These are phyloP conservation scores for Chloromyia formosa DNA, from an alignment of 2,888 invertebrate genomes.

Conservation along the genomic window DNA sequence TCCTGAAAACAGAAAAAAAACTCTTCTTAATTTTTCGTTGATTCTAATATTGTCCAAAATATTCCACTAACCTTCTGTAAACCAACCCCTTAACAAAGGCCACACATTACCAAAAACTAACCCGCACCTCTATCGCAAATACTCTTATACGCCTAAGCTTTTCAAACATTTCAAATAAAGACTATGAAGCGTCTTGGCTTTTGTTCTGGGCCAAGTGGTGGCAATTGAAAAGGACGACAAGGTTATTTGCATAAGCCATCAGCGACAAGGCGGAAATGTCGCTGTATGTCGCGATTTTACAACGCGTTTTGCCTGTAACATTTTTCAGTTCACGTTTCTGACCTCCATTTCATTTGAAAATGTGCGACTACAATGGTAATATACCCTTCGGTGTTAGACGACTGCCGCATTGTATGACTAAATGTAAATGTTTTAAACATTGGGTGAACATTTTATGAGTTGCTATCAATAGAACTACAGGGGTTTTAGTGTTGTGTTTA, in stretches of 20 bases:
- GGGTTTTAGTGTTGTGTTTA: too few species aligned
- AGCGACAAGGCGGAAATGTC: conserved; percentile 19
- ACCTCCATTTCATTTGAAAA: conserved; percentile 14
- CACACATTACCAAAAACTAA: too few species aligned
- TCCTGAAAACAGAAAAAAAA: too few species aligned
- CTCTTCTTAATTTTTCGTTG: too few species aligned
- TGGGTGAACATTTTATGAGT: neutral
- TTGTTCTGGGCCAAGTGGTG: conserved; percentile 35
- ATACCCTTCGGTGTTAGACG: neutral
- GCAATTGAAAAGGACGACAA: conserved; percentile 28
- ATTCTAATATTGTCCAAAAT: too few species aligned
- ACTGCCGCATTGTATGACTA: neutral
- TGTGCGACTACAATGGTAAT: neutral
- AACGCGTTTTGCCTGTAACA: neutral
- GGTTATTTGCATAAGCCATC: conserved; percentile 38
- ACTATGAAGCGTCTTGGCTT: conserved; percentile 6
- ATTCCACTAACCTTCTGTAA: too few species aligned
- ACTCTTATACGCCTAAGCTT: too few species aligned
- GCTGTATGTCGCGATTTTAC: conserved; percentile 20
- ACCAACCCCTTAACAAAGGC: too few species aligned
- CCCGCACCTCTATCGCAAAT: neutral
- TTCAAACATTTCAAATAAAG: conserved; percentile 3
- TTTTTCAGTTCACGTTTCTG: conserved; percentile 18
- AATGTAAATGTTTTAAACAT: neutral
- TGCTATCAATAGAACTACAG: neutral